Percentiles rank a stretch among this genome's conserved stretches.
Conservation (phyloP, 1,140 invertebrate species). For the Eciton burchellii region DNA sequence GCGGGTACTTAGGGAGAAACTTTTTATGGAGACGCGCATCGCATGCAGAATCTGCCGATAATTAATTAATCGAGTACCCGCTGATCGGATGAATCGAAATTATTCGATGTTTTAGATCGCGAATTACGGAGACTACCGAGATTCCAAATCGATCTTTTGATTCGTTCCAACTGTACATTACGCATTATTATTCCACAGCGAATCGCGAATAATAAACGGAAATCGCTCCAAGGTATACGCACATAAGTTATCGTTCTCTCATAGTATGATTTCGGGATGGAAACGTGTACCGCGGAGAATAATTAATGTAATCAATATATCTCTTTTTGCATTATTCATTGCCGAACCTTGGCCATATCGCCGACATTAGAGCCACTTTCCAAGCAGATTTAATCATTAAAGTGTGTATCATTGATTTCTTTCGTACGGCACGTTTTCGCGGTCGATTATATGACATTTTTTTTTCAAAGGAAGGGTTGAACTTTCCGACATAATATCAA, state of each 20-base stretch:
- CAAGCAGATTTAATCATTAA: background rate
- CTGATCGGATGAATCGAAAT: no score
- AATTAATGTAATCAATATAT: constrained; percentile 46
- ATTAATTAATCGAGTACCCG: no score
- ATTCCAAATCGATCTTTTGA: background rate
- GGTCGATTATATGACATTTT: background rate
- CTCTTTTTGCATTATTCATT: constrained; percentile 2
- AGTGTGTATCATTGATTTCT: background rate
- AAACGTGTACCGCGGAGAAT: constrained; percentile 33
- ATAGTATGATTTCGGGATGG: background rate
- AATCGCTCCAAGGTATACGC: background rate
- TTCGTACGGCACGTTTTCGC: background rate
- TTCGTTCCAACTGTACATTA: background rate
- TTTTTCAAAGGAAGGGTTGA: background rate
- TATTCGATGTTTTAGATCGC: no score
- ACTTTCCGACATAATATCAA: background rate
- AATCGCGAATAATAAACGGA: background rate
- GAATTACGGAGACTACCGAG: no score
- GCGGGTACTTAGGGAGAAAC: background rate
- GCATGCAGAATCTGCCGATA: no score
- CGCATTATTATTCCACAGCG: background rate
- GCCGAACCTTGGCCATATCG: background rate
- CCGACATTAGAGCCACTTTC: background rate
- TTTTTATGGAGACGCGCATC: no score
- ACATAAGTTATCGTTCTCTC: background rate